Base-by-base conservation (phyloP, 1,140 invertebrate species). In the Neuroterus valhalla region DNA sequence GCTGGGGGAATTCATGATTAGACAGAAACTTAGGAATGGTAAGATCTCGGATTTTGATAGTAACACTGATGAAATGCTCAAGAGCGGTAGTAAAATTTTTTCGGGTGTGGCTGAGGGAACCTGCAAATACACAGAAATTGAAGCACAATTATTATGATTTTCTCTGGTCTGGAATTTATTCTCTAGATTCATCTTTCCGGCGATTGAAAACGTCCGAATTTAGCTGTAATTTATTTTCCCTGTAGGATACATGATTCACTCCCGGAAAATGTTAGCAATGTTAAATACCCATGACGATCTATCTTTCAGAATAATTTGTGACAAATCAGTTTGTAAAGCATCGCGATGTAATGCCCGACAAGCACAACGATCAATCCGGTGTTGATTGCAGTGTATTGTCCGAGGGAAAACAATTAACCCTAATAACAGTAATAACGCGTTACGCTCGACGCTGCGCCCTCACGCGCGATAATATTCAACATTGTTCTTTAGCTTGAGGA, bases 391-490 rank as follows among this genome's bases (percentile, higher is more conserved):
- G 77, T 69, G 81, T 78, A 80, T 82, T 80, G 78, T 82, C 74
- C 77, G 78, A 75, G 76, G 75, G 81, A 82, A 82, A 82, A 80
- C 78, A 82, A 82, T 82, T 80, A 82, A 80, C 81, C 74, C 70
- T 82, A 82, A 82, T 82, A 82, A 80, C 77, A 82, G 81, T 82
- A 77, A 80, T 82, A 82, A 80, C 78, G 72, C 78, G 78, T 82
- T 74, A 75, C 81, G 78, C 73, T 73, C 75, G 77, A 78, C 78
- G 78, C 74, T 80, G 76, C 72, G 74, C 78, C 75, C 76, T 82
- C 78, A 71, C 48, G 43, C 48, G 42, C 68, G 78, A 79, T 77
- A 82, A 80, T 74, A 78, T 78, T 77, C 76, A 82, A 78, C 78
- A 82, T 82, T 80, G 78, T 82, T 80, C 80, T 79, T 74, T 26